Percentiles rank a stretch among this genome's conserved stretches.
Evolutionary conservation across 2,113 vertebrate species (phyloP).

Genomic region (Zosterops hypoxanthus): DNA sequence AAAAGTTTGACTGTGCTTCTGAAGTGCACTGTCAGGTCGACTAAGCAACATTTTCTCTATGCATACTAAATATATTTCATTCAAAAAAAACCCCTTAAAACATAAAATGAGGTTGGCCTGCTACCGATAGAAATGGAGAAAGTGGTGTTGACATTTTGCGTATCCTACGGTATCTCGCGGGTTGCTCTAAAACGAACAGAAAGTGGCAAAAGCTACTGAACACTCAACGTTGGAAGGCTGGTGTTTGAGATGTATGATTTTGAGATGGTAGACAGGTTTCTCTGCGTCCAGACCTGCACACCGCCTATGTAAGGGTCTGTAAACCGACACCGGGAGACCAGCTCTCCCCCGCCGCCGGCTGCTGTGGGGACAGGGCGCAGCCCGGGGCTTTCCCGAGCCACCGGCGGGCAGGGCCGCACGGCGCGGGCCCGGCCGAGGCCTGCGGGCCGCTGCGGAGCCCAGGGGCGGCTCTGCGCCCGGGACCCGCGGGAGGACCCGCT

Average conservation of each 20-base stretch:
- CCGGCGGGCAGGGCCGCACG: fast-evolving
- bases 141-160: fast-evolving
- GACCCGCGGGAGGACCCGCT: too few relatives aligned
- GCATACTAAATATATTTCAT: not conserved
- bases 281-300: fast-evolving
- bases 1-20: not conserved
- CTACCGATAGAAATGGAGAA: fast-evolving
- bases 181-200: not conserved
- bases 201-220: not conserved
- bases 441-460: not conserved
- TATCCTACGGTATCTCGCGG: fast-evolving
- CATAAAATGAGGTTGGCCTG: too few relatives aligned
- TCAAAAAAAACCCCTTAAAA: not conserved
- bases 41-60: fast-evolving
- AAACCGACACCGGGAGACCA: not conserved
- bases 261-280: fast-evolving
- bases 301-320: fast-evolving
- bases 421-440: not conserved
- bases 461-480: not conserved
- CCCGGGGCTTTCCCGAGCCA: too few relatives aligned
- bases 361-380: not conserved
- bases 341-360: not conserved
- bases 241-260: fast-evolving
- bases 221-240: fast-evolving
- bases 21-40: fast-evolving